Base-by-base conservation (phyloP, 2,888 invertebrate species). In the Drosophila phalerata region DNA sequence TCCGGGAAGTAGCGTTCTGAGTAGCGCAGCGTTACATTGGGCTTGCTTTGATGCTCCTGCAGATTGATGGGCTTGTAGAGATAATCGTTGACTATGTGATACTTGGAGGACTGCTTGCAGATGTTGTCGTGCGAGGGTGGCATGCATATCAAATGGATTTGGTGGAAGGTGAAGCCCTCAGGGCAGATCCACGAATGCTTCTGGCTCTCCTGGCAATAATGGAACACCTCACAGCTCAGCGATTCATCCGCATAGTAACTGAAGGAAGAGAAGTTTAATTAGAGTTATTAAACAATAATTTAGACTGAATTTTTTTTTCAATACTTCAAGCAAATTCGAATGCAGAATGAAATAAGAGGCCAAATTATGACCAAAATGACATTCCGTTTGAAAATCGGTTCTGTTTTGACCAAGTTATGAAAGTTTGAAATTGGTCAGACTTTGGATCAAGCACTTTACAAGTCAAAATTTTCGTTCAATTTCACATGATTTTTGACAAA, bases 131-230 rank as follows among this genome's bases (percentile, higher is more conserved):
- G 96, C 28, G 96, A 96, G 5, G 97, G 97, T 4, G 97, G 97
- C 96, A 98, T 97, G 93, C 98, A 98, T 91, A 98, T 98, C 73
- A 98, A 93, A 91, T 98, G 98, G 13, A 98, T 97, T 95, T 97
- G 94, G 57, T 93, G 92, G 85, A 92, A 93, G 11, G 91, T 92
- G 56, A 98, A 97, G 61, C 97, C 97, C 86, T 97, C 97, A 0
- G 98, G 98, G 87, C 98, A 98, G 86, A 98, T 96, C 97, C 98
- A 98, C 2, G 97, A 97, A 92, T 98, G 97, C 89, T 96, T 96
- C 40, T 96, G 96, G 83, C 96, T 96, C 82, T 97, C 97, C 91
- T 97, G 97, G 91, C 98, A 98, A 92, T 98, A 98, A 91, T 98
- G 98, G 95, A 98, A 98, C 40, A 98, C 97, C 93, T 98, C 97